These are phyloP conservation scores for Acanthornis magna DNA, from an alignment of 2,797 vertebrate genomes.

Conservation along the genomic window DNA sequence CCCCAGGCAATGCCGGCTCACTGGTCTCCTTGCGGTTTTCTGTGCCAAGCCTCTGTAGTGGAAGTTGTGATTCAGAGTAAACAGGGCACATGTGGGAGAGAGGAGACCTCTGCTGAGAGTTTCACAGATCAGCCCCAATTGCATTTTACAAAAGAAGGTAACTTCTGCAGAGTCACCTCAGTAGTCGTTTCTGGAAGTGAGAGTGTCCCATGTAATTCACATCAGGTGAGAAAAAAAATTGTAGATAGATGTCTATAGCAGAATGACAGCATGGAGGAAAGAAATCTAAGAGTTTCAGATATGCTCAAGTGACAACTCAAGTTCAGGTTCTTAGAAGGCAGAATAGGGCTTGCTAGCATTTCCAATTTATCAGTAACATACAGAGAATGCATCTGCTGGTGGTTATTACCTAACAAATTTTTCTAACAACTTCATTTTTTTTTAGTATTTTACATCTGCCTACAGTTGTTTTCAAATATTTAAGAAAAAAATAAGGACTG, in stretches of 20 bases:
- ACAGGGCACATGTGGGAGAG: background rate
- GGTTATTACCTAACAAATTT: background rate
- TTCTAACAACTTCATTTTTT: background rate
- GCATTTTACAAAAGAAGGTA: background rate
- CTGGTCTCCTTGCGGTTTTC: background rate
- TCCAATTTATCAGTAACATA: background rate
- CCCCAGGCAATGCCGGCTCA: background rate
- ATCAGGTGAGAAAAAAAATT: background rate
- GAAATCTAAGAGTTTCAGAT: background rate
- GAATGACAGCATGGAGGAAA: background rate
- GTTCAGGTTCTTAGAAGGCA: background rate
- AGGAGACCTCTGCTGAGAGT: background rate
- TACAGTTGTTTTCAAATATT: background rate
- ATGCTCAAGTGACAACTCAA: accelerated
- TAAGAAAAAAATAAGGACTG: background rate
- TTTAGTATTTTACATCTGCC: background rate
- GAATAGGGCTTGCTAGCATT: background rate
- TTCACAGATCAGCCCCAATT: background rate
- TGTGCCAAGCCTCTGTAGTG: background rate
- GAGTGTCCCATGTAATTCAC: background rate
- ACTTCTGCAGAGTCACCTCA: background rate
- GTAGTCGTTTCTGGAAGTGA: background rate
- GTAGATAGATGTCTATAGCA: background rate
- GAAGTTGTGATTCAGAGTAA: background rate
- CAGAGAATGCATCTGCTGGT: background rate